These are phyloP conservation scores for Hydrolagus affinis DNA, from an alignment of 2,113 vertebrate species.

Conservation along the genomic window DNA sequence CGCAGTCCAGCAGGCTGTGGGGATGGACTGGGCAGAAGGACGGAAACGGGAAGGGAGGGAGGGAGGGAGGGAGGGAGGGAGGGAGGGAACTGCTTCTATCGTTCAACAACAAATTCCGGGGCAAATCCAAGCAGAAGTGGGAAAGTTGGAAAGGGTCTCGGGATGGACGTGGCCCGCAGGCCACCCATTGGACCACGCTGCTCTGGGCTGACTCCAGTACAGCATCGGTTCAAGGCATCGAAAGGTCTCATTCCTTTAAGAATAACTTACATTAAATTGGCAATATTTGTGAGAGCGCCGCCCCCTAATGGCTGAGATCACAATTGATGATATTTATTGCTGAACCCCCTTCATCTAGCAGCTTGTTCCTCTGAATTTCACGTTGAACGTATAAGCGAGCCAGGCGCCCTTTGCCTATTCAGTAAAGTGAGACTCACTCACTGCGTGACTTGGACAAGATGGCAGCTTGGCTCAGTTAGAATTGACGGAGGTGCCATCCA, in stretches of 20 bases:
- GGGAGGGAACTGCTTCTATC: too few species aligned
- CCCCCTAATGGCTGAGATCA: slow-evolving; percentile 8
- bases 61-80: too few species aligned
- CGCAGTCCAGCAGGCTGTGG: not conserved
- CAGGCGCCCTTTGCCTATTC: not conserved
- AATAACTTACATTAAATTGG: too few species aligned
- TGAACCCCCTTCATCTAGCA: not conserved
- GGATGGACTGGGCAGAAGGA: too few species aligned
- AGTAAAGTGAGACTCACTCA: not conserved
- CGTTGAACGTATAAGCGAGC: not conserved
- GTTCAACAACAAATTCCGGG: too few species aligned
- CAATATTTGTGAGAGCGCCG: slow-evolving; percentile 1
- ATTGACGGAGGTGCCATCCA: too few species aligned
- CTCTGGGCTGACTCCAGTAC: not conserved
- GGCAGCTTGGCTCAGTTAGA: too few species aligned
- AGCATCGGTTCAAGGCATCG: too few species aligned
- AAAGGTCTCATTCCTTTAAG: too few species aligned
- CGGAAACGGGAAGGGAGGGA: too few species aligned
- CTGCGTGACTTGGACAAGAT: too few species aligned
- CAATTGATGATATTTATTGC: not conserved
- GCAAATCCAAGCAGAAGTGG: not conserved
- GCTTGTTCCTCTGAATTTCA: not conserved
- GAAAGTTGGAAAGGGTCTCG: not conserved
- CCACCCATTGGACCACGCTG: not conserved
- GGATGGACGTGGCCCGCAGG: not conserved